phyloP scores from a whole-genome alignment of 2,797 vertebrate genomes.

The Oreonectes daqikongensis region DNA sequence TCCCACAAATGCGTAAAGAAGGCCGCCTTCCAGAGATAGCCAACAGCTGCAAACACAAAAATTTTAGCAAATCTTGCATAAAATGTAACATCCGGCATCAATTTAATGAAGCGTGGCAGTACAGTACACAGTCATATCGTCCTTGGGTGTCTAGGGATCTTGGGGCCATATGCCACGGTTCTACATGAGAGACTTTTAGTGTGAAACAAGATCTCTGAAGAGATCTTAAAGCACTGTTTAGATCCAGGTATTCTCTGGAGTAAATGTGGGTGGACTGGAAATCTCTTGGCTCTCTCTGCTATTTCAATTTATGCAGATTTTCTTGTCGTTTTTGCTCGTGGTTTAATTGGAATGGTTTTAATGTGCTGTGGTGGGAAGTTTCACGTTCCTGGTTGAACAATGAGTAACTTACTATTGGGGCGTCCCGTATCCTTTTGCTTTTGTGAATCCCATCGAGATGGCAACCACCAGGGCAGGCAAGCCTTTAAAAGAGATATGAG shows the following conservation, averaged over 20 bases:
- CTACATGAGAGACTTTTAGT: conserved; percentile 66
- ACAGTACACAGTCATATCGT: conserved; percentile 64
- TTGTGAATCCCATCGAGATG: conserved; percentile 99
- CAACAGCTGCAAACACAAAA: conserved; percentile 88
- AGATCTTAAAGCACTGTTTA: conserved; percentile 77
- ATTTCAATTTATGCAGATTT: conserved; percentile 8
- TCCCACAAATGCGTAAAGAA: conserved; percentile 98
- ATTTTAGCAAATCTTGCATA: conserved; percentile 74
- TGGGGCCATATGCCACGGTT: conserved; percentile 65
- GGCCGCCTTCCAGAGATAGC: conserved; percentile 98
- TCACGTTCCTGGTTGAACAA: not conserved
- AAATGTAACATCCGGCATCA: conserved; percentile 78
- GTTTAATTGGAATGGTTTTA: conserved; percentile 14
- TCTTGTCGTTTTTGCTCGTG: conserved; percentile 32
- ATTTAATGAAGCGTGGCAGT: conserved; percentile 63
- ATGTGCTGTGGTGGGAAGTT: not conserved
- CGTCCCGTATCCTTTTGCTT: conserved; percentile 98
- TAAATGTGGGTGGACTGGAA: conserved; percentile 53
- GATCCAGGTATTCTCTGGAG: conserved; percentile 68
- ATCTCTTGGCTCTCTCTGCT: not conserved
- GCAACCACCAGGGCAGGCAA: conserved; percentile 98
- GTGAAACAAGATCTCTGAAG: conserved; percentile 67
- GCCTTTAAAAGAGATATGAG: conserved; percentile 79
- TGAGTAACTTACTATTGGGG: conserved; percentile 91
- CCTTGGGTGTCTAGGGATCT: conserved; percentile 64